A percentile compares a stretch with the other conserved stretches of the same genome.
Evolutionary conservation across 1,140 invertebrate genomes (phyloP).

Genomic region (Semibalanus balanoides): DNA sequence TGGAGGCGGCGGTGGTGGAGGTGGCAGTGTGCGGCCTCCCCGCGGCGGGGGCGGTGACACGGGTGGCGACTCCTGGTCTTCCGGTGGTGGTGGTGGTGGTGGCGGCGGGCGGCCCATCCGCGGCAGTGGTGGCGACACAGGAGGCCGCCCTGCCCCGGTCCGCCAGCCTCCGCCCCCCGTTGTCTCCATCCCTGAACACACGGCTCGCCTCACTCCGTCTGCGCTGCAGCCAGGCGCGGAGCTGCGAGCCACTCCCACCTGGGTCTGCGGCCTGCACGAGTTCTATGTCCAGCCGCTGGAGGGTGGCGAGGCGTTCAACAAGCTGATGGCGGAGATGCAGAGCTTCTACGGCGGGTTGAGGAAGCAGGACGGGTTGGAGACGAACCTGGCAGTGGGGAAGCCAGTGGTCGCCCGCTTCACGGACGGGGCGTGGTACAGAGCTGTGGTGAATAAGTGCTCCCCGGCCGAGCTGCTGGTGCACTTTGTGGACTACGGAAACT

Average conservation of each 20-base stretch:
- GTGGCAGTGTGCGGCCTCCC: too few relatives aligned
- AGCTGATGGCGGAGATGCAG: background rate
- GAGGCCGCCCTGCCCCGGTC: too few relatives aligned
- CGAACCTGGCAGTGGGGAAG: background rate
- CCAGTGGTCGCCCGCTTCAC: background rate
- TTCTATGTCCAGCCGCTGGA: background rate
- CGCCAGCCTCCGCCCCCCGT: too few relatives aligned
- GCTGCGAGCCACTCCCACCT: background rate
- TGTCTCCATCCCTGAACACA: background rate
- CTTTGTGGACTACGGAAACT: background rate
- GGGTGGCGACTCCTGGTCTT: too few relatives aligned
- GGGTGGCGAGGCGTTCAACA: background rate
- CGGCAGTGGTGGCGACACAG: too few relatives aligned
- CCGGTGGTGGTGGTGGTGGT: too few relatives aligned
- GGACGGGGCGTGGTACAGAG: background rate
- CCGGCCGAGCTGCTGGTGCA: background rate
- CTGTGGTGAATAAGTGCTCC: background rate
- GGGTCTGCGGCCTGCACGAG: background rate
- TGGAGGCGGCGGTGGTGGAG: too few relatives aligned
- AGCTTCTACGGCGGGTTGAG: background rate
- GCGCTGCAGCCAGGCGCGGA: background rate
- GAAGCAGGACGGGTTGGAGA: background rate
- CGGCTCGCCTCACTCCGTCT: background rate
- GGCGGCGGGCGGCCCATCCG: too few relatives aligned
- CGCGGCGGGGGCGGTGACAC: too few relatives aligned